phyloP scores from a whole-genome alignment of 1,140 invertebrate genomes.

The Caenorhabditis elegans region DNA sequence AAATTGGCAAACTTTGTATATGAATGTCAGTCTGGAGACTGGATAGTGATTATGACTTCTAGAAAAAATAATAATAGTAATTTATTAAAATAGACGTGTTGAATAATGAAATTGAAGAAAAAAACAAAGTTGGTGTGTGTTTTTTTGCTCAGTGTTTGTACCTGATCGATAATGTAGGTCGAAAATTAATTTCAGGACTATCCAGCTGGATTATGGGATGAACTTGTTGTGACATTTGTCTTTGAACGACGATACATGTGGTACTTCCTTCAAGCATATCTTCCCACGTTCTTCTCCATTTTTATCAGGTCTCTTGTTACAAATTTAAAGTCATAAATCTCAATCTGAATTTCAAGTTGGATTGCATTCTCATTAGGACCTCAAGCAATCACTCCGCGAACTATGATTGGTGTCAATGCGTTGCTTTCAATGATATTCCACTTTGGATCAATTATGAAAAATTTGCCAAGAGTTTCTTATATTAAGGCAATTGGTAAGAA shows the following conservation, averaged over 20 bases:
- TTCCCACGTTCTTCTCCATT: conserved; percentile 64
- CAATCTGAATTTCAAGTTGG: conserved; percentile 56
- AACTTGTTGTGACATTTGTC: conserved; percentile 59
- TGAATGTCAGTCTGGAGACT: too few relatives aligned
- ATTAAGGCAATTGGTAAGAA: conserved; percentile 58
- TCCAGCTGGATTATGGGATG: conserved; percentile 62
- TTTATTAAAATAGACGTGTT: too few relatives aligned
- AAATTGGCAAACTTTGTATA: too few relatives aligned
- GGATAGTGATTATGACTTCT: too few relatives aligned
- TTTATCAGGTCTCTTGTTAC: conserved; percentile 54
- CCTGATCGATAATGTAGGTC: too few relatives aligned
- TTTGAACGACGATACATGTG: conserved; percentile 58
- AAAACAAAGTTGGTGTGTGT: too few relatives aligned
- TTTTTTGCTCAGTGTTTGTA: too few relatives aligned
- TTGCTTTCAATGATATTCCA: conserved; percentile 64
- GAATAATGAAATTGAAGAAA: too few relatives aligned
- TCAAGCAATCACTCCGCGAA: conserved; percentile 64
- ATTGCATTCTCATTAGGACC: conserved; percentile 61
- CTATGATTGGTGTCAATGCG: conserved; percentile 64
- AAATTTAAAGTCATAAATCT: not conserved
- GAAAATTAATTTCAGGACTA: conserved; percentile 52
- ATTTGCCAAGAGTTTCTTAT: conserved; percentile 57
- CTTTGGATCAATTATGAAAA: conserved; percentile 64
- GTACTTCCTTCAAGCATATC: conserved; percentile 64
- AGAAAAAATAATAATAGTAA: too few relatives aligned